Evolutionary conservation across 2,113 vertebrate genomes (phyloP).

Genomic region (Myanophis thanlyinensis): DNA sequence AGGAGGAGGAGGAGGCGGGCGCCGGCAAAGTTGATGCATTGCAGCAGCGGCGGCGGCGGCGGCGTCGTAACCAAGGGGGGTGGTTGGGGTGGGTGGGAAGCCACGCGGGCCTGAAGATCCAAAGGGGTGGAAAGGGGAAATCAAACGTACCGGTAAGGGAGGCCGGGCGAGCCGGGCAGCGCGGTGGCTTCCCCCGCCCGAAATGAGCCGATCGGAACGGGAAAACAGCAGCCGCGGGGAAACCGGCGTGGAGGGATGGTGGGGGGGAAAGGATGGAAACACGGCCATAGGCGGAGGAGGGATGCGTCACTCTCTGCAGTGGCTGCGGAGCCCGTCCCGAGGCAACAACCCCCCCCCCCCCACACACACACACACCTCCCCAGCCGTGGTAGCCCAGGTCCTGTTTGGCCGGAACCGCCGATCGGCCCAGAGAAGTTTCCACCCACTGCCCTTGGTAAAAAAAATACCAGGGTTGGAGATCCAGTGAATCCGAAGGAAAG

Average conservation of each 20-base stretch:
- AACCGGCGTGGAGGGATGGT: fast-evolving
- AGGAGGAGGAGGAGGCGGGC: background rate
- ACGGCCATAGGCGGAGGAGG: background rate
- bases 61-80: background rate
- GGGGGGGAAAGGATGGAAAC: background rate
- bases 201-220: background rate
- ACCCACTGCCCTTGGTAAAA: background rate
- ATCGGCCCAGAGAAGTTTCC: too few species aligned
- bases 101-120: background rate
- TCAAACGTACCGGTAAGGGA: too few species aligned
- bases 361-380: too few species aligned
- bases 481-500: background rate
- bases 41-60: background rate
- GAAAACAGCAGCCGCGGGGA: too few species aligned
- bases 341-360: background rate
- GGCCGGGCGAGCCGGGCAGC: too few species aligned
- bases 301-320: slow-evolving; percentile 10
- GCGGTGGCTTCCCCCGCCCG: background rate
- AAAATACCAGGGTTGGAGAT: background rate
- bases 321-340: background rate
- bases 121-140: background rate
- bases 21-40: slow-evolving; percentile 27
- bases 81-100: too few species aligned
- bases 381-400: background rate
- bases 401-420: background rate